Conservation (phyloP, 2,888 invertebrate species). For the Glomeris marginata region DNA sequence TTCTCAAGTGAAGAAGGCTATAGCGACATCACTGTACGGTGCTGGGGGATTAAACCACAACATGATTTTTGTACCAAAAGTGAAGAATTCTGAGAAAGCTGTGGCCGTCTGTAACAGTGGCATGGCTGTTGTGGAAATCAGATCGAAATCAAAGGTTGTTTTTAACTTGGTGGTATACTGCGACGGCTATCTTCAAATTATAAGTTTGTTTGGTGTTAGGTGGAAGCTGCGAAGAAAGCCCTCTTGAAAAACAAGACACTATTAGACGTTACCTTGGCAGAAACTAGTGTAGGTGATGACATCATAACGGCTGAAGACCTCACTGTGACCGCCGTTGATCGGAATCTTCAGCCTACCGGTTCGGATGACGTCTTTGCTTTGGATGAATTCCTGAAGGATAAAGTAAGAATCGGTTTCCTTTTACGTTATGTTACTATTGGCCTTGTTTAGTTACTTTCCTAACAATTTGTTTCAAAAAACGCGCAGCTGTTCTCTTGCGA, state of each 20-base stretch:
- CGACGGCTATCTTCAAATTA: too few species aligned
- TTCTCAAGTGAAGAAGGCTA: conserved; percentile 21
- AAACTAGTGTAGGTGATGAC: conserved; percentile 20
- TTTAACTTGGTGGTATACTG: too few species aligned
- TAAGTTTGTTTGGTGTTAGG: too few species aligned
- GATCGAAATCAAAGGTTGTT: conserved; percentile 18
- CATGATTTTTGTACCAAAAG: conserved; percentile 26
- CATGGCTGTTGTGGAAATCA: conserved; percentile 25
- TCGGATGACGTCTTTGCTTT: conserved; percentile 23
- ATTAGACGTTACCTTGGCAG: conserved; percentile 17
- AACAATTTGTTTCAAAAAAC: too few species aligned
- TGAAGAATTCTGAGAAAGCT: not conserved
- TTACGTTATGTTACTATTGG: not conserved
- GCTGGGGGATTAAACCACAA: conserved; percentile 26
- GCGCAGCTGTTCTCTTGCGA: conserved; percentile 3
- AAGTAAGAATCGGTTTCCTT: conserved; percentile 16
- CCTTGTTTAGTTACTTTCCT: not conserved
- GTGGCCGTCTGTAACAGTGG: conserved; percentile 15
- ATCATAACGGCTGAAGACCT: conserved; percentile 24
- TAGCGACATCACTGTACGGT: conserved; percentile 23
- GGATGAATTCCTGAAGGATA: conserved; percentile 24
- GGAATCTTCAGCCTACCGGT: conserved; percentile 22
- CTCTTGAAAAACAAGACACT: conserved; percentile 22
- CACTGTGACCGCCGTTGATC: conserved; percentile 24
- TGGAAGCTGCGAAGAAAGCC: conserved; percentile 25